Conservation (phyloP, 2,888 invertebrate genomes). For the Aphelenchoides bicaudatus region DNA sequence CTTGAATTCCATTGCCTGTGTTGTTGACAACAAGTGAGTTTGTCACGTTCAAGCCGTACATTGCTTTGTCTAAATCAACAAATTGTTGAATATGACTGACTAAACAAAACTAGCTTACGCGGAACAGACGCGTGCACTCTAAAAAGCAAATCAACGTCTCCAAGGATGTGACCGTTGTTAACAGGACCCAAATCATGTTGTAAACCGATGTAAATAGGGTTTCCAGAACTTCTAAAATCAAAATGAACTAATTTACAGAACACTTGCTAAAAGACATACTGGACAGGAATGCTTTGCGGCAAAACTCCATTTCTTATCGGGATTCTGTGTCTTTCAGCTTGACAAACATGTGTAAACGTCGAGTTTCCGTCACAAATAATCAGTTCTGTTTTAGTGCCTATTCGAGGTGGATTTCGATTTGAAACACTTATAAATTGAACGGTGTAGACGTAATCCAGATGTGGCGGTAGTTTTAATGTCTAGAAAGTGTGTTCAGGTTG, state of each 20-base stretch:
- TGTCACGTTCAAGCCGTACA: slow-evolving; percentile 79
- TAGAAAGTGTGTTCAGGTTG: slow-evolving; percentile 9
- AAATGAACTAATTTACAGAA: too few species aligned
- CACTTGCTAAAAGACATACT: too few species aligned
- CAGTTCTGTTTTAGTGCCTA: slow-evolving; percentile 30
- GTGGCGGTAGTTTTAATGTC: slow-evolving; percentile 49
- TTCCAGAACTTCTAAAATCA: slow-evolving; percentile 39
- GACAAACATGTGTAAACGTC: slow-evolving; percentile 30
- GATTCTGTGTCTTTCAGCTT: slow-evolving; percentile 37
- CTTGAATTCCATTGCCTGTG: slow-evolving; percentile 88
- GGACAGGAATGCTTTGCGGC: slow-evolving; percentile 52
- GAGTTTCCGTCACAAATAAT: slow-evolving; percentile 42
- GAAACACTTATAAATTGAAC: slow-evolving; percentile 55
- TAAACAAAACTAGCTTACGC: slow-evolving; percentile 26
- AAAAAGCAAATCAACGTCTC: slow-evolving; percentile 52
- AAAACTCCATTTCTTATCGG: slow-evolving; percentile 51
- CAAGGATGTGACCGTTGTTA: slow-evolving; percentile 41
- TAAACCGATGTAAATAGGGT: slow-evolving; percentile 45
- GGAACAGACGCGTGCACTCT: slow-evolving; percentile 55
- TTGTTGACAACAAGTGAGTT: slow-evolving; percentile 82
- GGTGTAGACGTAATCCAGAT: slow-evolving; percentile 57
- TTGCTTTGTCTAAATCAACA: slow-evolving; percentile 49
- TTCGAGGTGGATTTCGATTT: slow-evolving; percentile 45
- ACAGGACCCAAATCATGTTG: slow-evolving; percentile 41
- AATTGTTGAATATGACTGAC: neutral